Evolutionary conservation across 2,888 invertebrate species (phyloP), one percentile per base, ranked within the genome.

Genomic region (Drosophila bunnanda): DNA sequence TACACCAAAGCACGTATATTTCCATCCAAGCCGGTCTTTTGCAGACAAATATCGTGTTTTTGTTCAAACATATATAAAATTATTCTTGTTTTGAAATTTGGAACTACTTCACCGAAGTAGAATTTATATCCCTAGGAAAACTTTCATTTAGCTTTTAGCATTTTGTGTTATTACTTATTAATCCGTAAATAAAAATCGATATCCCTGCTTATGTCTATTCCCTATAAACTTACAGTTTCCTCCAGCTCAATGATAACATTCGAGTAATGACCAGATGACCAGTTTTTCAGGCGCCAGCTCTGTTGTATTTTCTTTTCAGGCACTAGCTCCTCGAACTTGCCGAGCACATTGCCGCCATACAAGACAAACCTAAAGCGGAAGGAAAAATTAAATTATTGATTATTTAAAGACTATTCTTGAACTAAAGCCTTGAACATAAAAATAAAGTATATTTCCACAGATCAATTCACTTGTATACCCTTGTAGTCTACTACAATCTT

Each of bases 261-360:
- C 0, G 99, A 99, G 93, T 94, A 97, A 93, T 99, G 98, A 39
- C 96, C 97, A 0, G 94, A 94, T 0, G 99, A 98, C 98, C 99
- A 99, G 75, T 96, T 96, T 92, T 98, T 98, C 90, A 97, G 95
- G 89, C 99, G 94, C 99, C 99, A 99, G 79, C 94, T 94, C 93
- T 98, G 97, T 2, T 95, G 95, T 62, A 99, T 97, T 93, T 95
- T 96, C 92, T 96, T 95, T 39, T 95, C 95, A 0, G 97, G 97
- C 7, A 96, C 95, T 79, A 99, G 92, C 89, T 98, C 97, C 50
- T 95, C 93, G 92, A 99, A 99, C 88, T 95, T 95, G 0, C 99
- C 99, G 0, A 94, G 94, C 44, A 99, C 96, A 92, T 98, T 98
- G 15, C 98, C 99, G 59, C 97, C 97, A 90, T 99, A 98, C 4